Evolutionary conservation across 2,888 invertebrate species (phyloP).

Genomic region (Oxycera nigricornis): DNA sequence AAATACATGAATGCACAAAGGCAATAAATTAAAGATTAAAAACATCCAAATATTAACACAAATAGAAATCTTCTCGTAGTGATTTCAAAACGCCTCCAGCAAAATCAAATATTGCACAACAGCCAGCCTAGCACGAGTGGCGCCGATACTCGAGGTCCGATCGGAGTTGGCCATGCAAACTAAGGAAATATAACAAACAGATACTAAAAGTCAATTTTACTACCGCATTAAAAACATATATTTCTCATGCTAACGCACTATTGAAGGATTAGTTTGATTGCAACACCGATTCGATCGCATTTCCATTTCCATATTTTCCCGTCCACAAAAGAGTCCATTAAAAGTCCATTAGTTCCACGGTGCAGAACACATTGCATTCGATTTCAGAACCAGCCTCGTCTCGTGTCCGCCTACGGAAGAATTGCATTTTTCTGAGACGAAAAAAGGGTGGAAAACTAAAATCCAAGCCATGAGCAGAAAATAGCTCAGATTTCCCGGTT

Average conservation of each 20-base stretch:
- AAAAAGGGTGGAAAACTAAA: neutral
- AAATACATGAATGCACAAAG: too few species aligned
- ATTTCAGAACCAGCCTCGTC: neutral
- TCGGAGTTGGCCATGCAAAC: neutral
- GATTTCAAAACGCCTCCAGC: neutral
- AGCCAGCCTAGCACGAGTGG: neutral
- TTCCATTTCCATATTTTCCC: neutral
- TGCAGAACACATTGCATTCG: neutral
- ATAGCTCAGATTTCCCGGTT: slow-evolving; percentile 20
- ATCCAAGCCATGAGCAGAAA: neutral
- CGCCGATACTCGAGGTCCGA: neutral
- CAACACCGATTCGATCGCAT: neutral
- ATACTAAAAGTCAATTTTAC: neutral
- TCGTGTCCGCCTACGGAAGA: slow-evolving; percentile 18
- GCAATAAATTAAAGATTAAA: too few species aligned
- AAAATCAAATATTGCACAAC: neutral
- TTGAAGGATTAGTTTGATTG: slow-evolving; percentile 10
- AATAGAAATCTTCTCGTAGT: too few species aligned
- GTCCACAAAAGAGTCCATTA: slow-evolving; percentile 27
- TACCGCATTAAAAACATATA: slow-evolving; percentile 7
- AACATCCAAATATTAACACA: too few species aligned
- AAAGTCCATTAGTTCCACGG: slow-evolving; percentile 30
- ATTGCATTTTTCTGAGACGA: neutral
- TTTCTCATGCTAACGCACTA: neutral
- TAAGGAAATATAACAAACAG: neutral